Percentiles rank a stretch among this genome's conserved stretches.
phyloP scores from a whole-genome alignment of 2,797 vertebrate species.

The Phataginus tricuspis region DNA sequence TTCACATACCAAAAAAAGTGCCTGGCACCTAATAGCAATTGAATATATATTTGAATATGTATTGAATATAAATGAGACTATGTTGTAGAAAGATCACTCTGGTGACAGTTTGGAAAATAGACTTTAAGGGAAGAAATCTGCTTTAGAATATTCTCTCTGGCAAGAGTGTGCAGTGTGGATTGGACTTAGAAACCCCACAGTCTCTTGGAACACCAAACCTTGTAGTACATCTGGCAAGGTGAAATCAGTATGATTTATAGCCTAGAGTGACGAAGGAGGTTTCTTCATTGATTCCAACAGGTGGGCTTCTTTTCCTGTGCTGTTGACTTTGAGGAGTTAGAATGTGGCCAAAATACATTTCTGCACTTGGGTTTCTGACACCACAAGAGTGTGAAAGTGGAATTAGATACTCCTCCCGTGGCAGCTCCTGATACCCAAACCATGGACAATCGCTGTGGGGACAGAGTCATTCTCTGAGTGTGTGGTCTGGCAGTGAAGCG shows the following conservation, averaged over 20 bases:
- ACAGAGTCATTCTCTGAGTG: conserved; percentile 45
- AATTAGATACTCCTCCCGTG: conserved; percentile 59
- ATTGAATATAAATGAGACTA: neutral
- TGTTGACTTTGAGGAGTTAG: conserved; percentile 27
- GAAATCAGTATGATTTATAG: neutral
- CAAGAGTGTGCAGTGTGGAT: neutral
- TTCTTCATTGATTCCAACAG: neutral
- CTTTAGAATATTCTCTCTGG: conserved; percentile 33
- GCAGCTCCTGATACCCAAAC: conserved; percentile 49
- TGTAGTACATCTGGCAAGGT: neutral
- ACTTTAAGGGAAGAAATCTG: conserved; percentile 26
- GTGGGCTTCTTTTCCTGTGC: neutral
- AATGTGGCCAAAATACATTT: conserved; percentile 43
- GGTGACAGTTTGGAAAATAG: conserved; percentile 43
- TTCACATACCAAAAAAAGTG: neutral
- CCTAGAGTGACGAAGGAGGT: neutral
- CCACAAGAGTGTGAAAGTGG: conserved; percentile 55
- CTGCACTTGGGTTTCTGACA: conserved; percentile 29
- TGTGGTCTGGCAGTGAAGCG: neutral
- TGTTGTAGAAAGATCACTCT: conserved; percentile 27
- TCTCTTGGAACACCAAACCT: conserved; percentile 7
- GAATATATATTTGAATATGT: neutral
- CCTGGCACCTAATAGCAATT: neutral
- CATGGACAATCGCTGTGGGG: neutral
- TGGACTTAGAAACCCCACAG: neutral